phyloP scores from a whole-genome alignment of 2,888 invertebrate genomes.

The Dolichopus griseipennis region DNA sequence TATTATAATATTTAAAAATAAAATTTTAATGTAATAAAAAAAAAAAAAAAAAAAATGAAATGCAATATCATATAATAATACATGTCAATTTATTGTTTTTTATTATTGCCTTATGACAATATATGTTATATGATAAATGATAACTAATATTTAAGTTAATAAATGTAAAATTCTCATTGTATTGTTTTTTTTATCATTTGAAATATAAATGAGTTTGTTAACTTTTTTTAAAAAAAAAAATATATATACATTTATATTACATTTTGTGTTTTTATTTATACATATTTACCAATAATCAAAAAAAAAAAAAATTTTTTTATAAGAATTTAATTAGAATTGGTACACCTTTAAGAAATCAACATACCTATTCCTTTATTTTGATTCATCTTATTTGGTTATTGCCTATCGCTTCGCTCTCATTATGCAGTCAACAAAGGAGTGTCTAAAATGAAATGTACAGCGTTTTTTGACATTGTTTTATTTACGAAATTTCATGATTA shows the following conservation, averaged over 20 bases:
- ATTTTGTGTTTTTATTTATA: not conserved
- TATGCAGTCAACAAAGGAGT: too few species aligned
- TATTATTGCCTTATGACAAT: conserved; percentile 6
- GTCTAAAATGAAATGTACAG: too few species aligned
- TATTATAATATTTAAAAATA: not conserved
- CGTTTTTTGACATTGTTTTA: too few species aligned
- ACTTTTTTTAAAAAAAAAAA: conserved; percentile 1
- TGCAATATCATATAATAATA: conserved; percentile 6
- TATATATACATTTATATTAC: conserved; percentile 1
- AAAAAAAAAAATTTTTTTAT: too few species aligned
- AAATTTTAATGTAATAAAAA: not conserved
- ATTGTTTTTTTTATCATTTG: conserved; percentile 2
- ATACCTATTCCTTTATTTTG: too few species aligned
- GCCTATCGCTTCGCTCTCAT: too few species aligned
- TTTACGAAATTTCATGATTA: too few species aligned
- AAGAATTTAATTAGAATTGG: too few species aligned
- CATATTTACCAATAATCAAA: too few species aligned
- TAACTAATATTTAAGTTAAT: conserved; percentile 4
- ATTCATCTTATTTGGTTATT: too few species aligned
- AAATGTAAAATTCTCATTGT: conserved; percentile 6
- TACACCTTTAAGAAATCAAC: too few species aligned
- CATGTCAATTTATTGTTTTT: conserved; percentile 6
- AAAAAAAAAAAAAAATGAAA: not conserved
- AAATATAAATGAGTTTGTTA: conserved; percentile 6
- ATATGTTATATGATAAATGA: conserved; percentile 1